A percentile compares a stretch with the other conserved stretches of the same genome.
Evolutionary conservation across 2,113 vertebrate genomes (phyloP).

Genomic region (Neodontobutis hainanensis): DNA sequence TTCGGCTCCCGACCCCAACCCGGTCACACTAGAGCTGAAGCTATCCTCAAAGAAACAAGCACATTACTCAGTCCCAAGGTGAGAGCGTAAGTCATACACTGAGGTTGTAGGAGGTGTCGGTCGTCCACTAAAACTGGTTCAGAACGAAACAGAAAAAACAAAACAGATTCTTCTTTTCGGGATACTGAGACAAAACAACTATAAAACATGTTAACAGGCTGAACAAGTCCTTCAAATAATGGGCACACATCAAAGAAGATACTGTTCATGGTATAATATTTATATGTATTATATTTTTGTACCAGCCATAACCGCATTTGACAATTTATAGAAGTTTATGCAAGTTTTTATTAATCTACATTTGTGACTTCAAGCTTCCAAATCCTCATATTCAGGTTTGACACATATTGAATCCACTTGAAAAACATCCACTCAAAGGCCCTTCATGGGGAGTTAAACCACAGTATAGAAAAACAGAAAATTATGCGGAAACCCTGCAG

Average conservation of each 20-base stretch:
- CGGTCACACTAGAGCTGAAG: conserved; percentile 43
- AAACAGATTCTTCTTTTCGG: too few species aligned
- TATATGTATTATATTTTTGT: too few species aligned
- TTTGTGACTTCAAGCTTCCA: not conserved
- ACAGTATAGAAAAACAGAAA: not conserved
- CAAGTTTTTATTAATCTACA: not conserved
- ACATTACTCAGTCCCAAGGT: conserved; percentile 68
- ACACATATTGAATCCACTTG: conserved; percentile 5
- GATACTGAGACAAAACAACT: too few species aligned
- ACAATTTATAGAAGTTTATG: not conserved
- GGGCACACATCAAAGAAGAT: too few species aligned
- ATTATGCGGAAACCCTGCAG: conserved; percentile 1
- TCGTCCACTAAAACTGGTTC: conserved; percentile 59
- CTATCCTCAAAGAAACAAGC: conserved; percentile 58
- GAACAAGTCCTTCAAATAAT: too few species aligned
- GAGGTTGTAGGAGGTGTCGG: conserved; percentile 64
- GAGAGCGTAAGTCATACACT: conserved; percentile 64
- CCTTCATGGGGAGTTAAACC: conserved; percentile 2
- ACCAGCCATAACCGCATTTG: not conserved
- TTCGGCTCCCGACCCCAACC: conserved; percentile 38
- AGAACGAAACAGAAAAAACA: conserved; percentile 54
- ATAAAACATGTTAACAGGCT: too few species aligned
- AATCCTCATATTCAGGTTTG: conserved; percentile 5
- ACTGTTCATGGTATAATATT: too few species aligned
- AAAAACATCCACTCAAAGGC: not conserved